Evolutionary conservation across 2,797 vertebrate genomes (phyloP).

Genomic region (Triplophysa bombifrons): DNA sequence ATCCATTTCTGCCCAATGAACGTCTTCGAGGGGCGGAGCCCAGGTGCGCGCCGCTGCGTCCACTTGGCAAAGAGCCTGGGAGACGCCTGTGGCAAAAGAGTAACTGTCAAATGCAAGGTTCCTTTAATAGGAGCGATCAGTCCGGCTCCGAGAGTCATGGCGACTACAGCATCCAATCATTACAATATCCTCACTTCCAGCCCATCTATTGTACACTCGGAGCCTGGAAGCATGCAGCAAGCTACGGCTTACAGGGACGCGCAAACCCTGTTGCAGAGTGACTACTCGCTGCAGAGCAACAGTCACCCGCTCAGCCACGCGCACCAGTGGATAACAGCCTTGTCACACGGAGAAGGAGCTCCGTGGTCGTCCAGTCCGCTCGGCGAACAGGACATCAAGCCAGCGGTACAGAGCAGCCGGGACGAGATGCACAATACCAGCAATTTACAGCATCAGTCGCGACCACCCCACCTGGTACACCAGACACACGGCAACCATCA

Average conservation of each 20-base stretch:
- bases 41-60: slow-evolving; percentile 85
- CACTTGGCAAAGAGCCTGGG: slow-evolving; percentile 83
- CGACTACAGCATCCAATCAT: slow-evolving; percentile 98
- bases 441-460: slow-evolving; percentile 81
- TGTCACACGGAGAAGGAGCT: slow-evolving; percentile 91
- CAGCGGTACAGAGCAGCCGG: slow-evolving; percentile 85
- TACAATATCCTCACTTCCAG: slow-evolving; percentile 96
- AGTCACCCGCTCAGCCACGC: slow-evolving; percentile 96
- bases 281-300: slow-evolving; percentile 95
- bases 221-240: slow-evolving; percentile 94
- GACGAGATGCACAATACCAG: slow-evolving; percentile 84
- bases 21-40: slow-evolving; percentile 78
- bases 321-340: slow-evolving; percentile 96
- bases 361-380: slow-evolving; percentile 90
- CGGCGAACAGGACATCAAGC: slow-evolving; percentile 95
- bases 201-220: slow-evolving; percentile 94
- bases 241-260: slow-evolving; percentile 91
- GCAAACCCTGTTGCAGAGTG: slow-evolving; percentile 93
- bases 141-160: slow-evolving; percentile 97
- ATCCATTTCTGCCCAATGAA: slow-evolving; percentile 81
- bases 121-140: slow-evolving; percentile 90
- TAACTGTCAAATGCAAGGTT: slow-evolving; percentile 96
- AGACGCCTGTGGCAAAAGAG: slow-evolving; percentile 86
- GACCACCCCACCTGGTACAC: slow-evolving; percentile 90
- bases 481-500: slow-evolving; percentile 89